Percentiles rank a stretch among this genome's conserved stretches.
These are phyloP conservation scores for Caerostris extrusa DNA, from an alignment of 1,140 invertebrate genomes.

Conservation along the genomic window DNA sequence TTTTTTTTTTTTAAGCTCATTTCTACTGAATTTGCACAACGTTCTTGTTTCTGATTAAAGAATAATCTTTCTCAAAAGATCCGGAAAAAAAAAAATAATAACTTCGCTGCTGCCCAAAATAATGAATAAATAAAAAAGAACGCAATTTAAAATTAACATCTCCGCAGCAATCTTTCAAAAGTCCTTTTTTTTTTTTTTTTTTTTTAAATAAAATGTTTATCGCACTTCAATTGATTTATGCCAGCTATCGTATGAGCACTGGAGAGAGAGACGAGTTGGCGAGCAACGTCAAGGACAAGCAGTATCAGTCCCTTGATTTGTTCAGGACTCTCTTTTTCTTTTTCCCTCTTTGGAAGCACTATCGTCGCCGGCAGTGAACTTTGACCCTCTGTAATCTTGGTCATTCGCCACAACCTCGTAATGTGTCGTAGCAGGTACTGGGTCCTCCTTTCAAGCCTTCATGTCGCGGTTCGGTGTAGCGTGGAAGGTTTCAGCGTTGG, in stretches of 20 bases:
- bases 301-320: slow-evolving; percentile 68
- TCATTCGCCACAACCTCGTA: neutral
- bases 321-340: slow-evolving; percentile 40
- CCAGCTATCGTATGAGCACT: neutral
- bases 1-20: too few species aligned
- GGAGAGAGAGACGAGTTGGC: neutral
- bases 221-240: slow-evolving; percentile 40
- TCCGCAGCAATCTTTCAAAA: neutral
- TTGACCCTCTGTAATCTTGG: slow-evolving; percentile 56
- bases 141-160: neutral
- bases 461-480: slow-evolving; percentile 10
- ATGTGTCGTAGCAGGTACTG: slow-evolving; percentile 26
- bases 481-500: neutral
- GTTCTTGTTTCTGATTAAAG: too few species aligned
- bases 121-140: neutral
- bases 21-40: too few species aligned
- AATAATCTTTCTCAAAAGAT: too few species aligned
- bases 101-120: too few species aligned
- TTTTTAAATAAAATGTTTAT: slow-evolving; percentile 42
- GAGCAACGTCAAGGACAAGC: slow-evolving; percentile 68
- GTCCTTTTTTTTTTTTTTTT: too few species aligned
- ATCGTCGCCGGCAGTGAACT: slow-evolving; percentile 66
- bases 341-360: neutral
- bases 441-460: slow-evolving; percentile 22
- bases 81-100: too few species aligned